Percentiles rank a stretch among this genome's conserved stretches.
Evolutionary conservation across 2,113 vertebrate genomes (phyloP).

Genomic region (Brachyhypopomus gauderio): DNA sequence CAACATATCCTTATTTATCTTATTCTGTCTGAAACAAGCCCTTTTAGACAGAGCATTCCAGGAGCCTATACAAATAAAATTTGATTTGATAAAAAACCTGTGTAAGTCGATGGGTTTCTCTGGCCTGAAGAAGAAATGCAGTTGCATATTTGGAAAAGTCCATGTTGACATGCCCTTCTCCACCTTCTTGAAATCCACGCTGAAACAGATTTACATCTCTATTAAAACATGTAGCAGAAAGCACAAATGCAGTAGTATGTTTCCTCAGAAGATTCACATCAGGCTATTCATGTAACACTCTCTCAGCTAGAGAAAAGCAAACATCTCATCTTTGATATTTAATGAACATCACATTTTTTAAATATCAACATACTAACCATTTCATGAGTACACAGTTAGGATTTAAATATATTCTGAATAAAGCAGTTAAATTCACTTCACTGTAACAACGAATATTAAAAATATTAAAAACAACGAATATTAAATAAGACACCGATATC

Average conservation of each 20-base stretch:
- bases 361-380: not conserved
- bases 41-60: too few relatives aligned
- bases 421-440: slow-evolving; percentile 1
- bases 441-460: slow-evolving; percentile 5
- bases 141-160: slow-evolving; percentile 44
- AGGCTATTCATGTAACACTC: slow-evolving; percentile 5
- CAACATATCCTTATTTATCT: too few relatives aligned
- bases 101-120: slow-evolving; percentile 41
- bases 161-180: slow-evolving; percentile 10
- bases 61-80: too few relatives aligned
- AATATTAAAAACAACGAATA: too few relatives aligned
- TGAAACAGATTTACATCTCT: slow-evolving; percentile 30
- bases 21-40: too few relatives aligned
- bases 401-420: not conserved
- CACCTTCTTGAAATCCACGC: slow-evolving; percentile 44
- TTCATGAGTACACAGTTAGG: slow-evolving; percentile 4
- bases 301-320: not conserved
- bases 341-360: slow-evolving; percentile 10
- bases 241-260: slow-evolving; percentile 13
- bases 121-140: slow-evolving; percentile 47
- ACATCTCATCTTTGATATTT: slow-evolving; percentile 12
- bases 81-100: slow-evolving; percentile 22
- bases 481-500: not conserved
- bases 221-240: too few relatives aligned
- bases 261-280: slow-evolving; percentile 9